These are phyloP conservation scores for Tetrao urogallus DNA, from an alignment of 2,113 vertebrate species.

Conservation along the genomic window DNA sequence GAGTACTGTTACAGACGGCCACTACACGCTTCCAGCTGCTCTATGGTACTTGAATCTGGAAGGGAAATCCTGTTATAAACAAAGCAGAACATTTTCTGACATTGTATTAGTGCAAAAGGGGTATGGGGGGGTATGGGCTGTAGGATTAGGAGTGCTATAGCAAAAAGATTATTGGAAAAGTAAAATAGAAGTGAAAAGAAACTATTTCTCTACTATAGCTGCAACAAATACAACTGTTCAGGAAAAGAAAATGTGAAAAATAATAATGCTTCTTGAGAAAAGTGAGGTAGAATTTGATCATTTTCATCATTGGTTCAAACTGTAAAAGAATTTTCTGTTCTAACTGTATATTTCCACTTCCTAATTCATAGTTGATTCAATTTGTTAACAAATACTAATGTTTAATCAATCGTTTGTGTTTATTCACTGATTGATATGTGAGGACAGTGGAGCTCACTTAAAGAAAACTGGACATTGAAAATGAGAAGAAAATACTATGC, in stretches of 20 bases:
- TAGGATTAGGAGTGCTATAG: background rate
- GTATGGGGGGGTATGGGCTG: background rate
- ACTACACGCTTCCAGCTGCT: constrained; percentile 74
- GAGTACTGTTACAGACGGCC: constrained; percentile 50
- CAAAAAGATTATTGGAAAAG: background rate
- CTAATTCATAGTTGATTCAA: background rate
- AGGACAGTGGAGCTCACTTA: background rate
- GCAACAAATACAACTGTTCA: background rate
- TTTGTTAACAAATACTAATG: background rate
- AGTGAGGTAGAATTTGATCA: background rate
- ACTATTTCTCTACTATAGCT: background rate
- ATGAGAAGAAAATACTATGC: background rate
- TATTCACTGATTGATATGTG: background rate
- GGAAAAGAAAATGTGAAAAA: accelerated
- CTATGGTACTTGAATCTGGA: constrained; percentile 38
- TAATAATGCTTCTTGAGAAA: background rate
- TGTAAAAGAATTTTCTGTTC: background rate
- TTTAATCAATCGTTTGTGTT: background rate
- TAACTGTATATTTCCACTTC: background rate
- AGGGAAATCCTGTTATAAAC: constrained; percentile 26
- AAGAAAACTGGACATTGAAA: background rate
- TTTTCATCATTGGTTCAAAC: background rate
- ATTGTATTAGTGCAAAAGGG: background rate
- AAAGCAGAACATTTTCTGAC: background rate
- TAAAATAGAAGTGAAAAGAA: background rate